Base-by-base conservation (phyloP, 2,113 vertebrate genomes). In the Oryzias celebensis region DNA sequence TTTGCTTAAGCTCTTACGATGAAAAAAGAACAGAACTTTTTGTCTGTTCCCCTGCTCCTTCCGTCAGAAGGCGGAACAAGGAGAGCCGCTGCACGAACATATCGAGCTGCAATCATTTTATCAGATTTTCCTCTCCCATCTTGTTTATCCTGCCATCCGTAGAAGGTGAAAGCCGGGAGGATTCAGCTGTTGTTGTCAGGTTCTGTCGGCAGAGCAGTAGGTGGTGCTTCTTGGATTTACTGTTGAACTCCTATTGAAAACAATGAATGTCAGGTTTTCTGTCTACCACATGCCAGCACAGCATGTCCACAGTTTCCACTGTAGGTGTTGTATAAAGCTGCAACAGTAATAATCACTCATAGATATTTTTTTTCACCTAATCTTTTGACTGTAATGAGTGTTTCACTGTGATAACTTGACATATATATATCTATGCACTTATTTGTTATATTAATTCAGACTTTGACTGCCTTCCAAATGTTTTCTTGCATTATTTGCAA, bases 161-260 rank as follows among this genome's bases (percentile, higher is more conserved):
- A 26, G 62, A 81, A 44, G 51, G 55, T 77, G 57, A 71, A 58
- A 52, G 44, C 71, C 62, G 59, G 20, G 41, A 74, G 36, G 58
- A 80, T 78, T 68, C 65, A 69, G 56, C 73, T 75, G 70, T 69
- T 59, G 64, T 76, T 75, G 61, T 75, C 45, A 77, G 49, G 8
- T 69, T 68, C 41, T 68, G 57, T 74, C 62, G 78, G 62, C 66
- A 65, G 62, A 83, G 55, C 80, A 67, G 70, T 52, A 52, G 71
- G 65, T 78, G 71, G 52, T 77, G 50, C 36, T 78, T 73, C 73
- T 76, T 80, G 52, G 73, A 80, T 83, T 78, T 73, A 54, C 68
- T 65, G 63, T 66, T 73, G 58, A 45, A 62, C 26, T 68, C 26
- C 57, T 57, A 17, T 68, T 71, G 69, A 75, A 75, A 82, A 73